Conservation (phyloP, 2,888 invertebrate species). For the Acrobasis repandana region DNA sequence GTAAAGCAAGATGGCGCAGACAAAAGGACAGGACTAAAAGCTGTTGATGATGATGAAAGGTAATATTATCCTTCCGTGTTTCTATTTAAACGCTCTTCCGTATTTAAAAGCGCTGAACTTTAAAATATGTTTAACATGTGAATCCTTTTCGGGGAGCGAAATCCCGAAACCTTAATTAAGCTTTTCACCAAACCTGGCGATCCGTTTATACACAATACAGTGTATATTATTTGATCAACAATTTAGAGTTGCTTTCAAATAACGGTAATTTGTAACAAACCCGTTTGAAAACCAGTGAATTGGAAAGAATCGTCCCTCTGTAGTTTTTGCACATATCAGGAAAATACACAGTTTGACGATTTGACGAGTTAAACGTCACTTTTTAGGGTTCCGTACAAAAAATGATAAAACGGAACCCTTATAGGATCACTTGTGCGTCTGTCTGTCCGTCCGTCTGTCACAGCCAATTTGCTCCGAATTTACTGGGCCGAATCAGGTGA, state of each 20-base stretch:
- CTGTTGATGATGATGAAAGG: too few species aligned
- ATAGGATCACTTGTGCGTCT: too few species aligned
- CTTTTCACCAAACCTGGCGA: constrained; percentile 29
- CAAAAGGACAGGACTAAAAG: too few species aligned
- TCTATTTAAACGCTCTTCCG: background rate
- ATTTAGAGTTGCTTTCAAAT: background rate
- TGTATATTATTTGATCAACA: background rate
- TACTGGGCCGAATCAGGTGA: too few species aligned
- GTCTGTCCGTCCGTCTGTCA: too few species aligned
- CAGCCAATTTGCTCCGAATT: too few species aligned
- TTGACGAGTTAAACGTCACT: too few species aligned
- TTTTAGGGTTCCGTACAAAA: too few species aligned
- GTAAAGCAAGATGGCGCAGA: too few species aligned
- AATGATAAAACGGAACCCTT: too few species aligned
- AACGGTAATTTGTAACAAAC: background rate
- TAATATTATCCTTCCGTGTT: background rate
- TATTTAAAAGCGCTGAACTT: constrained; percentile 31
- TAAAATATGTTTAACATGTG: constrained; percentile 40
- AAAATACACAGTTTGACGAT: too few species aligned
- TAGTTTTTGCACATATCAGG: background rate
- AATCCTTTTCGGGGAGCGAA: constrained; percentile 45
- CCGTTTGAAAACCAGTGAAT: background rate
- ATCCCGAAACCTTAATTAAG: constrained; percentile 49
- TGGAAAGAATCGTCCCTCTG: background rate
- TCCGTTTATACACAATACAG: background rate